Evolutionary conservation across 1,140 invertebrate species (phyloP).

Genomic region (Bombus sylvicola): DNA sequence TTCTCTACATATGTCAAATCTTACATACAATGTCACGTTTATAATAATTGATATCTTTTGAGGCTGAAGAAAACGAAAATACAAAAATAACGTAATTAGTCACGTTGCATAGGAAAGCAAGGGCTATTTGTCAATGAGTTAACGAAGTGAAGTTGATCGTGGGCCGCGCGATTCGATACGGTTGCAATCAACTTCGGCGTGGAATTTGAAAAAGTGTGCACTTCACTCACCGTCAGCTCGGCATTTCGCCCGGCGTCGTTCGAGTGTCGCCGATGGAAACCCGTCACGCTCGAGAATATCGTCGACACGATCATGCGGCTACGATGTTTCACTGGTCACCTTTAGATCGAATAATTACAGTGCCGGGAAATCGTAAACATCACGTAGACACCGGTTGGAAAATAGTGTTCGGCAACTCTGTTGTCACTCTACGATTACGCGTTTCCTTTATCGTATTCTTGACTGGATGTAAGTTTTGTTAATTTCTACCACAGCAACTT

Average conservation of each 20-base stretch:
- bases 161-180: neutral
- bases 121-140: conserved; percentile 16
- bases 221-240: conserved; percentile 60
- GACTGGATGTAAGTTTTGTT: neutral
- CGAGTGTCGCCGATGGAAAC: conserved; percentile 67
- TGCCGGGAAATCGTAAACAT: conserved; percentile 37
- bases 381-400: neutral
- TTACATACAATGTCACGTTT: neutral
- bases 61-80: neutral
- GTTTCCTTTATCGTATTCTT: neutral
- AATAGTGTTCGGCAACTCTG: no score
- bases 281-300: conserved; percentile 66
- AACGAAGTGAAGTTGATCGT: neutral
- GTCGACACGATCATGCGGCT: conserved; percentile 67
- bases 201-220: conserved; percentile 15
- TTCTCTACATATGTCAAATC: neutral
- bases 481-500: neutral
- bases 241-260: conserved; percentile 61
- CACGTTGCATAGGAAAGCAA: neutral
- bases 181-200: neutral
- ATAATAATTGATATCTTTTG: no score
- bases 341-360: conserved; percentile 10
- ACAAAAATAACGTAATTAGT: neutral
- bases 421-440: neutral
- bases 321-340: conserved; percentile 42